These are phyloP conservation scores for Acanthopagrus latus DNA, from an alignment of 2,797 vertebrate genomes.

Conservation along the genomic window DNA sequence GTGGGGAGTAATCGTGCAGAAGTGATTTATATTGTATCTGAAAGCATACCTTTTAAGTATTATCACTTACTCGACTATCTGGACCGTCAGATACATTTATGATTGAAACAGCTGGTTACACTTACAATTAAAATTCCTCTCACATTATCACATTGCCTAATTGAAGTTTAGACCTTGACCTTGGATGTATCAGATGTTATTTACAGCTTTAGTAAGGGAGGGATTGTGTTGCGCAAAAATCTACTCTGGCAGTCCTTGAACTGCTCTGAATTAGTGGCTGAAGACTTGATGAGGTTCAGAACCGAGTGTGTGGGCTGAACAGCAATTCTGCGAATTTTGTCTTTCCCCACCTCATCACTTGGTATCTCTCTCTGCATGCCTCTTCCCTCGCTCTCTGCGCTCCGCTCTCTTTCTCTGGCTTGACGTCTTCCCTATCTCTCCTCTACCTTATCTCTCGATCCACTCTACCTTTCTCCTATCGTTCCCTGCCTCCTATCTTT, in stretches of 20 bases:
- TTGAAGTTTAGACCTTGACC: conserved; percentile 73
- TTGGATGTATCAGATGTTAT: conserved; percentile 76
- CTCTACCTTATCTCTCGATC: conserved; percentile 50
- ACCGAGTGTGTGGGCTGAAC: conserved; percentile 79
- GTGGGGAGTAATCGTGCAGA: conserved; percentile 8
- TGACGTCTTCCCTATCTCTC: conserved; percentile 62
- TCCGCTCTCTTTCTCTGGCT: conserved; percentile 52
- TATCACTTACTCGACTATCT: conserved; percentile 18
- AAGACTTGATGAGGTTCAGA: conserved; percentile 75
- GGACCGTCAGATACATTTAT: conserved; percentile 25
- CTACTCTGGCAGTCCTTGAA: conserved; percentile 76
- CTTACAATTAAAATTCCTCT: conserved; percentile 58
- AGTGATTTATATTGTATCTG: conserved; percentile 1
- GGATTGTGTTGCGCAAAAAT: conserved; percentile 69
- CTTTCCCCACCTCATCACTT: conserved; percentile 79
- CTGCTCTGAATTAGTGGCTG: conserved; percentile 74
- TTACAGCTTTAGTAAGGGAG: conserved; percentile 76
- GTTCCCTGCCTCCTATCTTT: conserved; percentile 73
- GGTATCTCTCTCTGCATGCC: conserved; percentile 72
- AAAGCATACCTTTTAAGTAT: conserved; percentile 20
- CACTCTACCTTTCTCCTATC: conserved; percentile 73
- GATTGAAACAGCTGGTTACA: conserved; percentile 59
- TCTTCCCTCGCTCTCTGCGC: conserved; percentile 46
- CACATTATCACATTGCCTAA: conserved; percentile 62
- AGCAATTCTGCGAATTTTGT: conserved; percentile 74